Conservation (phyloP, 1,140 invertebrate species). For the Oreohelix idahoensis region DNA sequence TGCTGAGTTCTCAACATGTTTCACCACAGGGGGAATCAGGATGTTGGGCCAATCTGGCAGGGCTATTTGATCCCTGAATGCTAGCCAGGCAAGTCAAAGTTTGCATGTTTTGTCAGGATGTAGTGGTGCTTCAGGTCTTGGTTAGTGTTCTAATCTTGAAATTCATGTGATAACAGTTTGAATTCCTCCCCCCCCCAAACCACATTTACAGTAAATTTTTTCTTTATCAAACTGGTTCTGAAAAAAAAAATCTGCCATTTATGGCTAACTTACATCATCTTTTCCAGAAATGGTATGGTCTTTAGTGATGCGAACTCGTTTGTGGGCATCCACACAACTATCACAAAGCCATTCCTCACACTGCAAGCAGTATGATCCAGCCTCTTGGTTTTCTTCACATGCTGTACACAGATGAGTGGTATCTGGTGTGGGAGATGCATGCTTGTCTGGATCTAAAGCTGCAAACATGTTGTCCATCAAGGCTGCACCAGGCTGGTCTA, state of each 20-base stretch:
- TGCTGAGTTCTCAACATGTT: no score
- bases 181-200: no score
- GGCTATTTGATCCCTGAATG: no score
- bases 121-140: no score
- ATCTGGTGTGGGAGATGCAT: constrained; percentile 55
- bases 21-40: no score
- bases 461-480: constrained; percentile 86
- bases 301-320: constrained; percentile 90
- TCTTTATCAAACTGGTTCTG: not conserved
- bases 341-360: constrained; percentile 93
- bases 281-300: constrained; percentile 91
- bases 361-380: constrained; percentile 89
- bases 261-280: constrained; percentile 75
- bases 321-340: constrained; percentile 83
- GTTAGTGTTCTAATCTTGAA: no score
- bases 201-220: no score
- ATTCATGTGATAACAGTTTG: no score
- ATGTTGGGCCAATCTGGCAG: no score
- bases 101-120: no score
- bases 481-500: constrained; percentile 74
- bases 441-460: constrained; percentile 74
- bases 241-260: not conserved
- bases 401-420: constrained; percentile 81
- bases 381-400: constrained; percentile 85
- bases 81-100: no score